These are phyloP conservation scores for Paralichthys olivaceus DNA, from an alignment of 2,113 vertebrate genomes.

Conservation along the genomic window DNA sequence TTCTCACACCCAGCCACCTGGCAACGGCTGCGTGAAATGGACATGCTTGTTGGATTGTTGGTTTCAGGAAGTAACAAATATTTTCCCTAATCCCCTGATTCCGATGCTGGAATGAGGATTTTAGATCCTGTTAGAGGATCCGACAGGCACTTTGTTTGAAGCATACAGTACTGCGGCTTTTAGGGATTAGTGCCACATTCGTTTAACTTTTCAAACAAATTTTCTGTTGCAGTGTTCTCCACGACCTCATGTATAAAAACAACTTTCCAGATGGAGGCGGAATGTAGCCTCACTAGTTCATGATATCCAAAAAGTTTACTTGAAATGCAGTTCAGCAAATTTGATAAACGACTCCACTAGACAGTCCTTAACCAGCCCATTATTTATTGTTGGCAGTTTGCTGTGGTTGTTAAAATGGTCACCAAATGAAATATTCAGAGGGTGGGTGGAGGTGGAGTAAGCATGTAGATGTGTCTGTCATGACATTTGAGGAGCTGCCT, in stretches of 20 bases:
- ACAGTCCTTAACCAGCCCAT: not conserved
- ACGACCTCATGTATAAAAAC: not conserved
- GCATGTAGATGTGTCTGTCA: slow-evolving; percentile 61
- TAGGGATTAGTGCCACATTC: not conserved
- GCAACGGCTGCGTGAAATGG: not conserved
- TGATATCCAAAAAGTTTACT: not conserved
- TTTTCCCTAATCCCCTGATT: not conserved
- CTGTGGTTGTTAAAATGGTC: slow-evolving; percentile 47
- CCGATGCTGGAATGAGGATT: not conserved
- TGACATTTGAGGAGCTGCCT: slow-evolving; percentile 72
- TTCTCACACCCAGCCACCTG: not conserved
- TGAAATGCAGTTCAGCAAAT: not conserved
- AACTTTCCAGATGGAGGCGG: not conserved
- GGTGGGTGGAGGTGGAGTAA: slow-evolving; percentile 59
- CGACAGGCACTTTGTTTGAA: not conserved
- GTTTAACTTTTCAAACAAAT: not conserved
- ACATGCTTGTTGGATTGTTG: not conserved
- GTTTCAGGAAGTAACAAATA: not conserved
- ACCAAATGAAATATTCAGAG: slow-evolving; percentile 25
- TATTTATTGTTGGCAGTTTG: not conserved
- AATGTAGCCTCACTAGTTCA: not conserved
- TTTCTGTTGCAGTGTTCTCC: not conserved
- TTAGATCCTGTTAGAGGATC: not conserved
- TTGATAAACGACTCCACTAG: too few species aligned
- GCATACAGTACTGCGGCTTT: not conserved